Evolutionary conservation across 1,140 invertebrate species (phyloP), one percentile per base, ranked within the genome.

Genomic region (Meloidogyne floridensis): DNA sequence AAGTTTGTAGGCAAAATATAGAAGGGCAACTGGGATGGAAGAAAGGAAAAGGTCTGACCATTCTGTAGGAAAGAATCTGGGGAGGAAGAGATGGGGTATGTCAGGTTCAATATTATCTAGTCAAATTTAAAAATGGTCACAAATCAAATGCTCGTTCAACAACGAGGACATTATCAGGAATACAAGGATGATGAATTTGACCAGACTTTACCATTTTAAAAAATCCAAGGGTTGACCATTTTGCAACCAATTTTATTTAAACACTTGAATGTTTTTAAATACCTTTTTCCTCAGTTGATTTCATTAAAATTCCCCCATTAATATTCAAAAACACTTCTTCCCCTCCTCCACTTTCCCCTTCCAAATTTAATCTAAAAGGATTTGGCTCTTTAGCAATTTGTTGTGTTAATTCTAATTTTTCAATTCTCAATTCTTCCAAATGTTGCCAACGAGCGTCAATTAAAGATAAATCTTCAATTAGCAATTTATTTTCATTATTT

Each of bases 371-470:
- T n/a, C 59, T 15, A 65, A 65, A 65, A n/a, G 15, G 15, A 18
- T 65, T 65, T 6, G 56, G 13, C 13, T 59, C 56, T 15, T 59
- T 15, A 5, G 15, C 13, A 2, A 13, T 5, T 59, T 65, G n/a
- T n/a, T 65, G 4, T 65, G 15, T n/a, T n/a, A 65, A 65, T 65
- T 65, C 59, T n/a, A n/a, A 6, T 65, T 65, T 65, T 65, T 65
- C 59, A n/a, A 18, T n/a, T 18, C 7, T 65, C n/a, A 65, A 65
- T 65, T 65, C 81, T 76, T 82, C 53, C 54, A 82, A 70, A 56
- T 82, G 71, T 76, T 82, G 81, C 77, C 71, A 75, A 13, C 81
- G 77, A 20, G 81, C 32, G 13, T 82, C 78, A 20, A 82, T 82
- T 20, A 82, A 72, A 7, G 77, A 56, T 3, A 82, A 59, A 75